Conservation (phyloP, 2,888 invertebrate species). For the Meiosimyza platycephala region DNA sequence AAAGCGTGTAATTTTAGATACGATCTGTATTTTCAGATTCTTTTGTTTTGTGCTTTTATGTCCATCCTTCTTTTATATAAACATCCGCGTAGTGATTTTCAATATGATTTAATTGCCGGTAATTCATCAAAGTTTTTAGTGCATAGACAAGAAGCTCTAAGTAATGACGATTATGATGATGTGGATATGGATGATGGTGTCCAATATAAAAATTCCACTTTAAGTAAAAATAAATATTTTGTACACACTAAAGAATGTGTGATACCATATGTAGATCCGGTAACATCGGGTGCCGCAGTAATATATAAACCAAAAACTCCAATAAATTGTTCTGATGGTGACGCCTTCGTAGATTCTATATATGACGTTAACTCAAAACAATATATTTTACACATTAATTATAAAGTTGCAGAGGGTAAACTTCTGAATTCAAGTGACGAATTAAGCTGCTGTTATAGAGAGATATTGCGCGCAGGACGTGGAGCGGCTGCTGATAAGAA, state of each 20-base stretch:
- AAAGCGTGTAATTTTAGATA: no score
- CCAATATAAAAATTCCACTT: no score
- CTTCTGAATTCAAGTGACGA: slow-evolving; percentile 42
- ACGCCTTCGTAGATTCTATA: slow-evolving; percentile 53
- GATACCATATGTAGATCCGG: slow-evolving; percentile 73
- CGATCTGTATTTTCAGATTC: no score
- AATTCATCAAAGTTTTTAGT: no score
- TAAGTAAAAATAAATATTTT: slow-evolving; percentile 49
- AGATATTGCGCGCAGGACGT: slow-evolving; percentile 55
- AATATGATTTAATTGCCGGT: neutral
- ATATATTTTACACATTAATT: slow-evolving; percentile 54
- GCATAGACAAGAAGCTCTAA: no score
- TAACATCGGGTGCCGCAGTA: slow-evolving; percentile 68
- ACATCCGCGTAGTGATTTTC: no score
- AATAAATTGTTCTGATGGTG: slow-evolving; percentile 67
- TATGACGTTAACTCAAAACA: slow-evolving; percentile 48
- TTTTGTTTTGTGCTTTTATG: no score
- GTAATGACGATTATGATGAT: no score
- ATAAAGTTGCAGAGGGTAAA: slow-evolving; percentile 38
- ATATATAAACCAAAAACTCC: slow-evolving; percentile 69
- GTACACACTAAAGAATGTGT: slow-evolving; percentile 72
- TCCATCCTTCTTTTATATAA: no score
- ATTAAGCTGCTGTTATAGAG: slow-evolving; percentile 59
- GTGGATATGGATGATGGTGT: no score
- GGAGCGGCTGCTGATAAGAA: slow-evolving; percentile 52